Base-by-base conservation (phyloP, 2,113 vertebrate species). In the Ophiodon elongatus region DNA sequence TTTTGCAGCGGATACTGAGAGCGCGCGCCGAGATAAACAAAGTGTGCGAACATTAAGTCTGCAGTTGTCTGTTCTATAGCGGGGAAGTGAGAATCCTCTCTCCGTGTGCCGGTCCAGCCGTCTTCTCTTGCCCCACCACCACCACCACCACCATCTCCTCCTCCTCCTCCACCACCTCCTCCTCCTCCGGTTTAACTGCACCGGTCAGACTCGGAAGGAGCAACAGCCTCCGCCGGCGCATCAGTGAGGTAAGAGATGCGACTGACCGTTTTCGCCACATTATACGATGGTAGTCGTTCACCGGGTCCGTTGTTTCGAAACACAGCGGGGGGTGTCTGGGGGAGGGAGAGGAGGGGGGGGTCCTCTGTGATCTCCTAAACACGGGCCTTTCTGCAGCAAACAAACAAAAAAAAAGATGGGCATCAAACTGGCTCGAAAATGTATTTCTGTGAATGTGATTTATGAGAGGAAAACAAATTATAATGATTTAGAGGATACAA, bases 211-310 rank as follows among this genome's bases (percentile, higher is more conserved):
- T 80, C 59, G 70, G 76, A 83, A 65, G 86, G 90, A 94, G 93
- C 92, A 93, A 91, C 92, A 94, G 93, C 86, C 85, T 82, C 87
- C 72, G 56, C 59, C 85, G 71, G 87, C 79, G 80, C 91, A 85
- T 85, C 93, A 67, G 84, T 88, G 85, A 93, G 93, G 92, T 93
- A 89, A 88, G 88, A 68, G 62, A 85, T 62, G 80, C 79, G 56
- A 52, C 81, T 21, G 19, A 13, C 35, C 60, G 47, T 52, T 15
- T 19, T 3, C 19, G 25, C 25, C 63, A 29, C 62, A 62, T 60
- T 65, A 57, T 1, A 68, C 15, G 17, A 7, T 6, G 25, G 25
- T 4, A 23, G 10, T 52, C 57, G 11, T 25, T 50, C 25, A 56
- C 8, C 1, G 23, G 25, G 25, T 5, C n/a, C 11, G 39, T 10